These are phyloP conservation scores for Galeopsomyia nigrocyanea DNA, from an alignment of 2,888 invertebrate species.

Conservation along the genomic window DNA sequence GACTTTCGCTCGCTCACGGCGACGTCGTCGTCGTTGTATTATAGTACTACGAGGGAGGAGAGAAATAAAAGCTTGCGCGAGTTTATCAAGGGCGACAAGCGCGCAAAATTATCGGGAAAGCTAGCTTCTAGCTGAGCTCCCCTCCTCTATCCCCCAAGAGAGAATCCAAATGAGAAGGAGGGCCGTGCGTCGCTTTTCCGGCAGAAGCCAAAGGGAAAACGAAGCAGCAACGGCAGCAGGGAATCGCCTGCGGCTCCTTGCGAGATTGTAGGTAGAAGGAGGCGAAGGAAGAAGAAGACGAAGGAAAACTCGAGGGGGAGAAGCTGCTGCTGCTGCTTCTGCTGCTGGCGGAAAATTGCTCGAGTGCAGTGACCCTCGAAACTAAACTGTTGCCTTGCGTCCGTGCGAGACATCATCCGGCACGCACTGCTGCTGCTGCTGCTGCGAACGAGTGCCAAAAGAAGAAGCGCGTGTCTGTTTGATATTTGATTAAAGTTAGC, in stretches of 20 bases:
- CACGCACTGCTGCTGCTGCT: constrained; percentile 20
- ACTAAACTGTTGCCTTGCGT: constrained; percentile 53
- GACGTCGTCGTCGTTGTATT: not conserved
- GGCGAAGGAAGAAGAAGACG: not conserved
- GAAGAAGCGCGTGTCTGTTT: constrained; percentile 51
- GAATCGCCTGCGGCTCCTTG: constrained; percentile 37
- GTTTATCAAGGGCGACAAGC: constrained; percentile 41
- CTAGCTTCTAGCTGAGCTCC: constrained; percentile 9
- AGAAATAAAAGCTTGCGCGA: constrained; percentile 13
- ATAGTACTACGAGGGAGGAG: not conserved
- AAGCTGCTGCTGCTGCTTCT: not conserved
- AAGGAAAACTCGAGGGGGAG: constrained; percentile 17
- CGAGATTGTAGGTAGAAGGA: too few relatives aligned
- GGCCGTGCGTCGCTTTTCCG: constrained; percentile 2
- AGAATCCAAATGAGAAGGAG: constrained; percentile 9
- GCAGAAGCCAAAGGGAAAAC: constrained; percentile 2
- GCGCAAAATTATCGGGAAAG: constrained; percentile 44
- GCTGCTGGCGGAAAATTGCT: constrained; percentile 52
- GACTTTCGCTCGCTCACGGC: not conserved
- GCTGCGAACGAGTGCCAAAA: constrained; percentile 10
- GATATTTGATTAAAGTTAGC: constrained; percentile 63
- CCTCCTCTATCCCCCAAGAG: constrained; percentile 22
- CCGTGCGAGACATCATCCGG: constrained; percentile 42
- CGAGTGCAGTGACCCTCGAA: constrained; percentile 59
- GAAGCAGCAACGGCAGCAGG: not conserved